phyloP scores from a whole-genome alignment of 2,797 vertebrate genomes.

The Anomalospiza imberbis region DNA sequence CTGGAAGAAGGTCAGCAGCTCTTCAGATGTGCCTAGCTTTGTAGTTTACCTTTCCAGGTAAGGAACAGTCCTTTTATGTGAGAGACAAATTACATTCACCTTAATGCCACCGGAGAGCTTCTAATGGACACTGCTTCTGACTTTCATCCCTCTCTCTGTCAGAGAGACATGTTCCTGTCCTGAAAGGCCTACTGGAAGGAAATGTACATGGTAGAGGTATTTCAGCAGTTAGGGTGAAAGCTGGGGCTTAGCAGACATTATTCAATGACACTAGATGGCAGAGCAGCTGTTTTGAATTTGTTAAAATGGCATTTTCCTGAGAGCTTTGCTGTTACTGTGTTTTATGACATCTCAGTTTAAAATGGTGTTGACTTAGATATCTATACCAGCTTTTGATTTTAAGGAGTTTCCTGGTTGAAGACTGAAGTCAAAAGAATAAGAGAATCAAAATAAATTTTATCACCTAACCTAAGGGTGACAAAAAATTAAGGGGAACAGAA shows the following conservation, averaged over 20 bases:
- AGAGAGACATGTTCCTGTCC: background rate
- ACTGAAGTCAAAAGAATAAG: background rate
- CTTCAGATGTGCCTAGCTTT: background rate
- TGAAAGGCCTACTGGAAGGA: background rate
- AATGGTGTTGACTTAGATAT: background rate
- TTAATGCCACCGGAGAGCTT: background rate
- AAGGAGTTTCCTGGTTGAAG: background rate
- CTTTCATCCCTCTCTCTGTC: background rate
- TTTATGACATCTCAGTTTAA: background rate
- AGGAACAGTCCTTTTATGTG: background rate
- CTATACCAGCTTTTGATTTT: background rate
- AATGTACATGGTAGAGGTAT: background rate
- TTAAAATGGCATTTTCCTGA: background rate
- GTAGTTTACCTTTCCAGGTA: background rate
- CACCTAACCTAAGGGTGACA: background rate
- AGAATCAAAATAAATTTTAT: background rate
- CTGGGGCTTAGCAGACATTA: background rate
- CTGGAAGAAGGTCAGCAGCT: background rate
- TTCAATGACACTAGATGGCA: slow-evolving; percentile 55
- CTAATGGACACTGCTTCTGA: background rate
- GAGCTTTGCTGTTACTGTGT: background rate
- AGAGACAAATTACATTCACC: background rate
- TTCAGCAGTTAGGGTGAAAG: background rate
- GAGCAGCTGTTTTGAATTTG: slow-evolving; percentile 26
- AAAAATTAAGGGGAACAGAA: background rate